Conservation (phyloP, 2,888 invertebrate genomes). For the Eristalis tenax region DNA sequence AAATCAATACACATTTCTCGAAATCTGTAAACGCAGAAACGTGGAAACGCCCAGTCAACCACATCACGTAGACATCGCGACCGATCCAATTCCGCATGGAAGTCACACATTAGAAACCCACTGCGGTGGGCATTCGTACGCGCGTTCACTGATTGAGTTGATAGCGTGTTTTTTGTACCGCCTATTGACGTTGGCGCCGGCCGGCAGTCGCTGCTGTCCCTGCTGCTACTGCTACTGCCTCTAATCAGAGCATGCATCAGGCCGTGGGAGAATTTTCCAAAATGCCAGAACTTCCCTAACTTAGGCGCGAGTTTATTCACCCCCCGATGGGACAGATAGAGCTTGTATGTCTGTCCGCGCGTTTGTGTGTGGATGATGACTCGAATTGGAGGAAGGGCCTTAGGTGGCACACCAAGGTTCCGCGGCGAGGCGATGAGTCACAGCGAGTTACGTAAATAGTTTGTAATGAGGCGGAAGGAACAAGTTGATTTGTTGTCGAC, state of each 20-base stretch:
- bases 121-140: background rate
- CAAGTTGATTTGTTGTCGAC: conserved; percentile 4
- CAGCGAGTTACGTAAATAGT: conserved; percentile 4
- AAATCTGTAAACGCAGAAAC: background rate
- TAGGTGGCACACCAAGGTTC: conserved; percentile 8
- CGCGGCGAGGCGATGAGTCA: conserved; percentile 10
- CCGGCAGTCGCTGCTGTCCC: background rate
- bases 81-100: conserved; percentile 9
- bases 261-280: background rate
- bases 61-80: conserved; percentile 11
- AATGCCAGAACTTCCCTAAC: background rate
- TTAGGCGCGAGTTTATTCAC: background rate
- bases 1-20: background rate
- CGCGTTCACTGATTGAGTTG: conserved; percentile 11
- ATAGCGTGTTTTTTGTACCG: conserved; percentile 1
- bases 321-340: background rate
- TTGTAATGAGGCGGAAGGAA: background rate
- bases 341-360: background rate
- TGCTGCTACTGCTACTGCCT: background rate
- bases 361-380: background rate
- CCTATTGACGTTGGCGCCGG: conserved; percentile 1
- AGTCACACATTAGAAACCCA: conserved; percentile 28
- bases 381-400: background rate
- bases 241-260: conserved; percentile 2
- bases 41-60: background rate